Percentiles rank a stretch among this genome's conserved stretches.
Evolutionary conservation across 1,140 invertebrate species (phyloP).

Genomic region (Aphis craccivora): DNA sequence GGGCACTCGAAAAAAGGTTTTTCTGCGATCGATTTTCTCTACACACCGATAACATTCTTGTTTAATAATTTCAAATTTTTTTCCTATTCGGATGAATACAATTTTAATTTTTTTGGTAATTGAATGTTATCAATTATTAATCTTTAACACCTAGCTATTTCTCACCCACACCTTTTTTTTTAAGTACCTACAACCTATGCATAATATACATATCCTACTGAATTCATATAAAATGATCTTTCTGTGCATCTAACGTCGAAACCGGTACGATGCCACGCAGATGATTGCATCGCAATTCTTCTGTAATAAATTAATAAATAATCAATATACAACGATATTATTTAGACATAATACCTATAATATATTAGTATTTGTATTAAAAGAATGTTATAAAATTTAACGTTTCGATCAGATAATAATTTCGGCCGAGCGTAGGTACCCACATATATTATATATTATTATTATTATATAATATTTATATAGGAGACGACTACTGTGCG

Average conservation of each 20-base stretch:
- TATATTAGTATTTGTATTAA: not conserved
- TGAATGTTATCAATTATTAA: not conserved
- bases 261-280: not conserved
- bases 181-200: not conserved
- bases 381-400: not conserved
- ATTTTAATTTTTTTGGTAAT: too few species aligned
- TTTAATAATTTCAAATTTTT: too few species aligned
- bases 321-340: not conserved
- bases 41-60: too few species aligned
- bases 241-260: not conserved
- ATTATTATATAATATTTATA: not conserved
- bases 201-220: not conserved
- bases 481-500: not conserved
- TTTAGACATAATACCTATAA: not conserved
- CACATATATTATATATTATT: not conserved
- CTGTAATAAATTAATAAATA: not conserved
- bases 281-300: not conserved
- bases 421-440: not conserved
- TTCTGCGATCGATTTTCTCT: too few species aligned
- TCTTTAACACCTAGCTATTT: not conserved
- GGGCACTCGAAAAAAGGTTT: too few species aligned
- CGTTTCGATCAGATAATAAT: not conserved
- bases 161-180: not conserved
- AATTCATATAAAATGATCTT: not conserved
- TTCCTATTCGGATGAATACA: too few species aligned